Base-by-base conservation (phyloP, 2,888 invertebrate genomes). In the Cerastis leucographa region DNA sequence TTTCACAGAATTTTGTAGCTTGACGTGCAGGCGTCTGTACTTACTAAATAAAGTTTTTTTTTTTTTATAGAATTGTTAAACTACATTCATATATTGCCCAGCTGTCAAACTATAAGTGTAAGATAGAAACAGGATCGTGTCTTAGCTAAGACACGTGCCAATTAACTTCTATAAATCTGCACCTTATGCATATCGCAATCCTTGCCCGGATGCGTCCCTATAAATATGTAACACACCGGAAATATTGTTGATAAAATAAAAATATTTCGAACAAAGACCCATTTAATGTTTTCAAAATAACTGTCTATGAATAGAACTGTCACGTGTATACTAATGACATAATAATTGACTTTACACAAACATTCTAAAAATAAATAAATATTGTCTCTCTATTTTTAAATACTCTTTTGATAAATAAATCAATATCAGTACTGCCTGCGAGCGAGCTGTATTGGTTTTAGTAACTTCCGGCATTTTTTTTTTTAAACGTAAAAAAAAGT, bases 221-320 rank as follows among this genome's bases (percentile, higher is more conserved):
- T 46, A 56, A 49, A 40, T 46, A 56, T 44, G 4, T 54, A 54
- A 69, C 35, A 14, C 19, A 42, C 40, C 7, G 35, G n/a, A 42
- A 14, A 22, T 69, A 35, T 62, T 40, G 62, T 84, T 67, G 62
- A 67, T 62, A 64, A 42, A 77, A 44, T 61, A 74, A 46, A 69
- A 74, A 51, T 35, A 54, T 0, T 8, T 14, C 25, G 25, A 71
- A 84, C 84, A 80, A 82, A 84, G 66, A n/a, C 8, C 29, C 8
- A 25, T 25, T 19, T 19, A 5, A 42, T 49, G 0, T 22, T 11
- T 6, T 35, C 56, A 25, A 51, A 56, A 70, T n/a, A n/a, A 22
- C 11, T 54, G 54, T 75, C 59, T 81, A 76, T 85, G 35, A 72
- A 81, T 73, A 81, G 25, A 72, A 81, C 68, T 65, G 22, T 61